Conservation (phyloP, 2,797 vertebrate species). For the Characodon lateralis region DNA sequence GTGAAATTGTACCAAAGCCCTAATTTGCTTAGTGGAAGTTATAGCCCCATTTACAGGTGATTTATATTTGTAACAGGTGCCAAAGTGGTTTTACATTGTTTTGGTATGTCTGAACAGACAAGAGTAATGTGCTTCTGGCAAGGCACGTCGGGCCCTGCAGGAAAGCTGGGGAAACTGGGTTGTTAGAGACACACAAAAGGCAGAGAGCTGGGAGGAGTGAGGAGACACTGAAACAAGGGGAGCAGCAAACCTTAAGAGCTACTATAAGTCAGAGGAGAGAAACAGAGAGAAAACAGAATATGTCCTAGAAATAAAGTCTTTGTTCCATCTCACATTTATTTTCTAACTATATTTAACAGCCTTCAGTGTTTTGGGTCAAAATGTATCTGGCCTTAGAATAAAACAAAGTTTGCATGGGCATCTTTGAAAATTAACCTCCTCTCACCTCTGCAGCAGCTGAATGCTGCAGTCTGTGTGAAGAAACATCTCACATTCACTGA, state of each 20-base stretch:
- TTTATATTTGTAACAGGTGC: conserved; percentile 37
- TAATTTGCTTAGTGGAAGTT: conserved; percentile 31
- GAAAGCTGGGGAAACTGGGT: conserved; percentile 32
- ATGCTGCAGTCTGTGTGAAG: conserved; percentile 27
- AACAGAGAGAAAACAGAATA: background rate
- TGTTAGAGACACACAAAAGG: conserved; percentile 16
- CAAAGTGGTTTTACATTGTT: conserved; percentile 43
- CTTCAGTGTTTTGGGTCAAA: background rate
- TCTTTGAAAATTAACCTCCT: background rate
- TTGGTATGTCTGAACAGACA: conserved; percentile 42
- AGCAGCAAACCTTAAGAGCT: conserved; percentile 21
- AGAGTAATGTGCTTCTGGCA: conserved; percentile 43
- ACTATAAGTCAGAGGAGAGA: conserved; percentile 1
- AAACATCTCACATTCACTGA: conserved; percentile 22
- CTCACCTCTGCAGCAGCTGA: background rate
- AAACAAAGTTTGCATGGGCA: conserved; percentile 14
- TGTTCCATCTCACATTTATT: background rate
- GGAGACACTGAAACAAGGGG: background rate
- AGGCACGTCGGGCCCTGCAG: conserved; percentile 28
- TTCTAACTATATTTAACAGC: background rate
- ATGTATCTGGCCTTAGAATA: background rate
- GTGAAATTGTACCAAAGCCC: conserved; percentile 15
- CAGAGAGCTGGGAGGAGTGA: background rate
- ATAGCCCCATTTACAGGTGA: conserved; percentile 27
- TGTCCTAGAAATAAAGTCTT: background rate